phyloP scores from a whole-genome alignment of 2,113 vertebrate species.

The Dendropsophus ebraccatus region DNA sequence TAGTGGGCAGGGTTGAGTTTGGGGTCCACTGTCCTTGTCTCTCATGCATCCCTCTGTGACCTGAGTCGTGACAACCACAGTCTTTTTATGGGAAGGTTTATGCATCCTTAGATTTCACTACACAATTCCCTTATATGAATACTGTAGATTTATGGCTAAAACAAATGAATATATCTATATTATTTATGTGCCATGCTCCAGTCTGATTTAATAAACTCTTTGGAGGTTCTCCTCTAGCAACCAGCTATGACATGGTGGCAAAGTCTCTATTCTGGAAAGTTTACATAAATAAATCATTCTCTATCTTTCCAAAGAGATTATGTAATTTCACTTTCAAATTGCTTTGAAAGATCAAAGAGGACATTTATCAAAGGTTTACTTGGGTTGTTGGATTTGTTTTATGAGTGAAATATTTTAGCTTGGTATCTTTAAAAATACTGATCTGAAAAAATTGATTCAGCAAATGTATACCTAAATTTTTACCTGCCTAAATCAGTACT shows the following conservation, averaged over 20 bases:
- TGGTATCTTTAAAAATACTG: neutral
- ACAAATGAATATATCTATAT: slow-evolving; percentile 23
- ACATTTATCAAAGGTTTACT: slow-evolving; percentile 35
- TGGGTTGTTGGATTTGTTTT: slow-evolving; percentile 15
- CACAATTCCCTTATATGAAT: neutral
- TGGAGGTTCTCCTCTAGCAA: slow-evolving; percentile 2
- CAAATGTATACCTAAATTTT: neutral
- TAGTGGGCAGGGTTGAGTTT: too few relatives aligned
- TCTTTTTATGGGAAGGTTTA: neutral
- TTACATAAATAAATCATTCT: slow-evolving; percentile 50
- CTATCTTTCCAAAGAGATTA: slow-evolving; percentile 25
- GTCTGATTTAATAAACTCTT: slow-evolving; percentile 38
- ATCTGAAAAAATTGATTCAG: slow-evolving; percentile 4
- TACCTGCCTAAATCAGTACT: neutral
- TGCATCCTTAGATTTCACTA: neutral
- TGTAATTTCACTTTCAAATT: slow-evolving; percentile 50
- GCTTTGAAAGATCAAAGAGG: slow-evolving; percentile 22
- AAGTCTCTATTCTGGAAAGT: slow-evolving; percentile 6
- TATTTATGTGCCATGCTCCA: neutral
- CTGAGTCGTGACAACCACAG: too few relatives aligned
- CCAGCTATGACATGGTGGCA: slow-evolving; percentile 20
- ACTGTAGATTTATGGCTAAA: slow-evolving; percentile 26
- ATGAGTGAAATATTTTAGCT: slow-evolving; percentile 14
- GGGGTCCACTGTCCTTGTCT: too few relatives aligned
- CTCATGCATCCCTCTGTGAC: too few relatives aligned